Conservation (phyloP, 2,797 vertebrate species). For the Paramormyrops hopkinsi region DNA sequence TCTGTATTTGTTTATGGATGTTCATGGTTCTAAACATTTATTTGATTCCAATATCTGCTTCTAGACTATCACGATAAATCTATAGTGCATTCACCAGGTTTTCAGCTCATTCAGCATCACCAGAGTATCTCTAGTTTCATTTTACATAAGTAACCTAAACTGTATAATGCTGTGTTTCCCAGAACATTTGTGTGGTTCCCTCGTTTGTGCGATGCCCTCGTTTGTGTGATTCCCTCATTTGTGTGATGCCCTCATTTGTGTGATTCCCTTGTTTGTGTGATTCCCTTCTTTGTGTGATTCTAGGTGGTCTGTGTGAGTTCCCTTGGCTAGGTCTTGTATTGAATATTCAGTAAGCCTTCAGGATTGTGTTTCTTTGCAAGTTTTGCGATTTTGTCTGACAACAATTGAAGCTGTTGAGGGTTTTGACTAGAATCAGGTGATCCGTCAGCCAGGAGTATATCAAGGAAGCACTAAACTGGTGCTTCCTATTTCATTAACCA, state of each 20-base stretch:
- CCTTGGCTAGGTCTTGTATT: neutral
- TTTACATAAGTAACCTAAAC: neutral
- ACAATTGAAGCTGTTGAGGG: neutral
- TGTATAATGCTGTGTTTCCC: neutral
- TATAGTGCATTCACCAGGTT: neutral
- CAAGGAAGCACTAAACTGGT: neutral
- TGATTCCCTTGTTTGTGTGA: neutral
- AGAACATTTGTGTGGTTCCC: neutral
- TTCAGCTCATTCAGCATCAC: neutral
- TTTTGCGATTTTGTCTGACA: neutral
- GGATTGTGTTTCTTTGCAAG: neutral
- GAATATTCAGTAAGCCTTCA: neutral
- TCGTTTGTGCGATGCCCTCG: no score
- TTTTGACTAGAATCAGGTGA: neutral
- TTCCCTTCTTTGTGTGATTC: neutral
- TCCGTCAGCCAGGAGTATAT: neutral
- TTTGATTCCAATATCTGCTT: neutral
- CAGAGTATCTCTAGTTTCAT: neutral
- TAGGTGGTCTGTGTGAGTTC: neutral
- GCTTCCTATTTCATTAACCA: neutral
- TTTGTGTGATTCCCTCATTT: no score
- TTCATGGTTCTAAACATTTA: neutral
- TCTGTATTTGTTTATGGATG: neutral
- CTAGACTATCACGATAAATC: neutral
- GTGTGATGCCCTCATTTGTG: no score